These are phyloP conservation scores for Agrilus planipennis DNA, from an alignment of 1,140 invertebrate species.

Conservation along the genomic window DNA sequence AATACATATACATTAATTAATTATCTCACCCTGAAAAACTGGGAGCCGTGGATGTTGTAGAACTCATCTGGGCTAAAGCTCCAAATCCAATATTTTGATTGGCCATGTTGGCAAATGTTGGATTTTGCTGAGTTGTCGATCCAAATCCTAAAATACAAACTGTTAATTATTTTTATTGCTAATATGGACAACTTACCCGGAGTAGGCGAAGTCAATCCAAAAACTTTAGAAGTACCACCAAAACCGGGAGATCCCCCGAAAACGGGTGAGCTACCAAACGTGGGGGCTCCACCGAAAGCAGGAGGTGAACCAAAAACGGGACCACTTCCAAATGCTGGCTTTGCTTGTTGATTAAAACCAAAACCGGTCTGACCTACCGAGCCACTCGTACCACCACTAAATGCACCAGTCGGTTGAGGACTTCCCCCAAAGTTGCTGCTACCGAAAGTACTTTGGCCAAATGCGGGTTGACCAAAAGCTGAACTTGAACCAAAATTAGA, in stretches of 20 bases:
- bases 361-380: constrained; percentile 32
- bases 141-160: constrained; percentile 26
- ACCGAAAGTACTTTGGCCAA: constrained; percentile 8
- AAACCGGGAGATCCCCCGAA: constrained; percentile 41
- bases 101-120: constrained; percentile 43
- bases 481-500: constrained; percentile 7
- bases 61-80: constrained; percentile 43
- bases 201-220: constrained; percentile 28
- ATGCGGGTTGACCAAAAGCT: constrained; percentile 7
- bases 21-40: constrained; percentile 36
- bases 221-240: constrained; percentile 36
- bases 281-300: constrained; percentile 35
- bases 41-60: constrained; percentile 22
- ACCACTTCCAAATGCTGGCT: constrained; percentile 19
- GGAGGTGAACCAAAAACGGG: constrained; percentile 27
- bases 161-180: neutral
- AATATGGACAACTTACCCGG: neutral
- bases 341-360: constrained; percentile 12
- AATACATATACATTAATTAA: neutral
- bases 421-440: constrained; percentile 9
- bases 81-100: constrained; percentile 43
- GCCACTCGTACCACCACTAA: constrained; percentile 25
- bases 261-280: constrained; percentile 39
- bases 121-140: constrained; percentile 28
- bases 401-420: constrained; percentile 17